Conservation (phyloP, 2,888 invertebrate species). For the Tuberolachnus salignus region DNA sequence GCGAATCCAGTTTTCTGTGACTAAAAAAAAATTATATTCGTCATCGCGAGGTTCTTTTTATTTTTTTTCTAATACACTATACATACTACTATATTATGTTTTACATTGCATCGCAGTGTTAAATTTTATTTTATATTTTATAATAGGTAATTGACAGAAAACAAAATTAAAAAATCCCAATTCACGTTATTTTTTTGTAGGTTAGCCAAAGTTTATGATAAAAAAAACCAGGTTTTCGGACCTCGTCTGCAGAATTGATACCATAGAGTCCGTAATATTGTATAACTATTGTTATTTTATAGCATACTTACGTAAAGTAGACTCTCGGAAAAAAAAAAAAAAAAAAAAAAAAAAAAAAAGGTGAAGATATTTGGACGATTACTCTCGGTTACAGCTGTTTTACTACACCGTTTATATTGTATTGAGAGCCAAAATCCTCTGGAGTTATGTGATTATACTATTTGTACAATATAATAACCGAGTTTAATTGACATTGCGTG, state of each 20-base stretch:
- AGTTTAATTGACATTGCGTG: slow-evolving; percentile 18
- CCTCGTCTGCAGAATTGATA: slow-evolving; percentile 3
- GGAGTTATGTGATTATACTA: slow-evolving; percentile 5
- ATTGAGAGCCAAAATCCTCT: background rate
- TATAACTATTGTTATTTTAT: background rate
- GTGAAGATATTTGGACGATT: slow-evolving; percentile 33
- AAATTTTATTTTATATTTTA: background rate
- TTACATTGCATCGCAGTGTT: too few species aligned
- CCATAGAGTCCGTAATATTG: slow-evolving; percentile 12
- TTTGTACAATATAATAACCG: slow-evolving; percentile 1
- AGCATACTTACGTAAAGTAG: background rate
- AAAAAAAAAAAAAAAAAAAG: slow-evolving; percentile 19
- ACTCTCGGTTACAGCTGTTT: background rate
- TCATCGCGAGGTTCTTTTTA: background rate
- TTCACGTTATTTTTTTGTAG: slow-evolving; percentile 42
- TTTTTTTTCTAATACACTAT: too few species aligned
- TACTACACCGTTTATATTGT: background rate
- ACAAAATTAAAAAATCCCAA: slow-evolving; percentile 22
- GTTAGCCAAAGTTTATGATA: background rate
- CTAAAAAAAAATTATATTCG: slow-evolving; percentile 26
- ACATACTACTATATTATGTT: too few species aligned
- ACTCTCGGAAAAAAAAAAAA: slow-evolving; percentile 21
- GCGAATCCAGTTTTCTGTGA: slow-evolving; percentile 38
- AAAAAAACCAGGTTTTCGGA: slow-evolving; percentile 18
- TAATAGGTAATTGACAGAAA: slow-evolving; percentile 5